phyloP scores from a whole-genome alignment of 2,113 vertebrate species.

The Petaurus breviceps region DNA sequence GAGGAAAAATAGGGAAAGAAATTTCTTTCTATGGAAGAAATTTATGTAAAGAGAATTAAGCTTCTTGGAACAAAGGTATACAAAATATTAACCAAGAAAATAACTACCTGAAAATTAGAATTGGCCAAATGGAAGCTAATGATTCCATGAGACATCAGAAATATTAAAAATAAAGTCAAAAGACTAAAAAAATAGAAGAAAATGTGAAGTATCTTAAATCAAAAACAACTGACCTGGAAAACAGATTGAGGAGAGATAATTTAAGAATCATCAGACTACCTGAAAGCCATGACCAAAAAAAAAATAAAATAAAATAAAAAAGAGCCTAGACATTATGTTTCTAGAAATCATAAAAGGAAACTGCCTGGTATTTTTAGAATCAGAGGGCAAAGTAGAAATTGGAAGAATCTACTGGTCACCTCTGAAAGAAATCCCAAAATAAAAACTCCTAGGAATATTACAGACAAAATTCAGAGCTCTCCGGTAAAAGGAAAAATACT shows the following conservation, averaged over 20 bases:
- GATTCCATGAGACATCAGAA: background rate
- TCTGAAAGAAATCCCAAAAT: background rate
- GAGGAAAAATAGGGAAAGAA: background rate
- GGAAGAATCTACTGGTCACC: background rate
- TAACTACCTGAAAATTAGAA: background rate
- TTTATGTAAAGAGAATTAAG: background rate
- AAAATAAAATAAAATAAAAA: too few relatives aligned
- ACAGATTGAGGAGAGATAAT: background rate
- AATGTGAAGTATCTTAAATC: background rate
- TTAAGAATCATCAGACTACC: background rate
- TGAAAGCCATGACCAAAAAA: background rate
- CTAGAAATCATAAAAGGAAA: background rate
- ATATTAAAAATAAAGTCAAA: background rate
- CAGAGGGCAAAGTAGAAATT: background rate
- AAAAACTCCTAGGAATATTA: background rate
- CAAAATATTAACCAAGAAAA: background rate
- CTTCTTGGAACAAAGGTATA: fast-evolving
- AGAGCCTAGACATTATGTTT: background rate
- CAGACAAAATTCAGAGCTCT: background rate
- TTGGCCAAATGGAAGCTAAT: background rate
- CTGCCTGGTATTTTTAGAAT: background rate
- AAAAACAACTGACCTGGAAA: background rate
- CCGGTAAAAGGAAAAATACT: background rate
- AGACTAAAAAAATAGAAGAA: background rate
- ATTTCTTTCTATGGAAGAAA: background rate